Conservation (phyloP, 2,888 invertebrate genomes). For the Norana najaformis region DNA sequence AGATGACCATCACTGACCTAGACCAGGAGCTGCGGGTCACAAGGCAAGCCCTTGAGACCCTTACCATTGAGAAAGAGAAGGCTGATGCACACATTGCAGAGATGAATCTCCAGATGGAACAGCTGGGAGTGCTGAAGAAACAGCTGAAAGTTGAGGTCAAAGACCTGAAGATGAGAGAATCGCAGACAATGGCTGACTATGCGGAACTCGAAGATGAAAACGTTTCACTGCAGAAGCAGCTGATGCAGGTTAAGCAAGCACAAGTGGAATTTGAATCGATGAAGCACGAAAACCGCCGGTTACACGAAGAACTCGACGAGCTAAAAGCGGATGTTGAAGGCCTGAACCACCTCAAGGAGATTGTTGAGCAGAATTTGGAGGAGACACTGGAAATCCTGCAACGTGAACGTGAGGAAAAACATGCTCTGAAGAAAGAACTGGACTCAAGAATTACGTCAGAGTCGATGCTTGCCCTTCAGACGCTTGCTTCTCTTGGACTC, state of each 20-base stretch:
- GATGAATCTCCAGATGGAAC: constrained; percentile 46
- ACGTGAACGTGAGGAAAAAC: constrained; percentile 91
- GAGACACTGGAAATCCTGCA: constrained; percentile 92
- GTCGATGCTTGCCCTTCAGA: constrained; percentile 63
- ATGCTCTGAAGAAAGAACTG: constrained; percentile 60
- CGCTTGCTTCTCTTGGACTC: constrained; percentile 46
- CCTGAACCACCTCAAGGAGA: constrained; percentile 82
- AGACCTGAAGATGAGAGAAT: constrained; percentile 88
- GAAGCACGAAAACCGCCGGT: constrained; percentile 89
- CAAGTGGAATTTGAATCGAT: constrained; percentile 97
- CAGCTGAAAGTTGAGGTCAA: constrained; percentile 74
- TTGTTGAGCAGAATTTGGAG: constrained; percentile 93
- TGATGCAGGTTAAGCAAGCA: constrained; percentile 85
- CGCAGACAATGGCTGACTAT: constrained; percentile 86
- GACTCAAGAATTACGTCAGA: constrained; percentile 61
- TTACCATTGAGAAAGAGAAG: constrained; percentile 84
- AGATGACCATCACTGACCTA: constrained; percentile 80
- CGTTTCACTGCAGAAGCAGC: constrained; percentile 93
- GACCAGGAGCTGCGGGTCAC: constrained; percentile 56
- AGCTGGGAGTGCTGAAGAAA: constrained; percentile 55
- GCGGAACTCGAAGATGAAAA: constrained; percentile 97
- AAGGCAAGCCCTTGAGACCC: constrained; percentile 65
- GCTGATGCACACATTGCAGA: constrained; percentile 62
- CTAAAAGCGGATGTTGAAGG: constrained; percentile 88
- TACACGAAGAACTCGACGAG: constrained; percentile 80